Conservation (phyloP, 2,113 vertebrate species). For the Halcyon senegalensis region DNA sequence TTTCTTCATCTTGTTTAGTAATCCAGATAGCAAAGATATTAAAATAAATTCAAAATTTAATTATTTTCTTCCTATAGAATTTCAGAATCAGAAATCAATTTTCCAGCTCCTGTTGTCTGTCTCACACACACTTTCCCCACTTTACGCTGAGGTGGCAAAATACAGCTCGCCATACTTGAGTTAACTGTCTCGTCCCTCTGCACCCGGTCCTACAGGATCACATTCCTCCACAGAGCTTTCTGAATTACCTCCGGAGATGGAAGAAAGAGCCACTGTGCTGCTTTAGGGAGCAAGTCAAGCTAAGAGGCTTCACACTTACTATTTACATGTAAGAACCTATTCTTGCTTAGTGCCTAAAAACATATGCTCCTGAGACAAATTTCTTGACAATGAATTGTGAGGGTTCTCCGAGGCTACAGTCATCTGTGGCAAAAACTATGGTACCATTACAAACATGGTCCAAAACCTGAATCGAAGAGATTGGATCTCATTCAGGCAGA, state of each 20-base stretch:
- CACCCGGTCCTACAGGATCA: background rate
- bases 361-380: background rate
- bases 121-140: background rate
- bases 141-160: background rate
- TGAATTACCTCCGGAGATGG: background rate
- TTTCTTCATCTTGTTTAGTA: constrained; percentile 86
- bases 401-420: background rate
- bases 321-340: background rate
- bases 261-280: background rate
- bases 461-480: background rate
- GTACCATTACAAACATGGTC: background rate
- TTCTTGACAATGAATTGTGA: background rate
- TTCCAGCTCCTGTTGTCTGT: background rate
- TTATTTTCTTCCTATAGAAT: background rate
- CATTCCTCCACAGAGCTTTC: background rate
- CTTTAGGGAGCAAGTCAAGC: background rate
- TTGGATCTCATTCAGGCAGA: background rate
- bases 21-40: constrained; percentile 51
- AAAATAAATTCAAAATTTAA: constrained; percentile 32
- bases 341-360: background rate
- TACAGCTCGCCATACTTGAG: background rate
- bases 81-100: background rate
- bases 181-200: background rate
- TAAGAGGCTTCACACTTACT: background rate
- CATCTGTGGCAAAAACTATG: background rate